Percentiles rank a stretch among this genome's conserved stretches.
Conservation (phyloP, 2,888 invertebrate genomes). For the Volucella inanis region DNA sequence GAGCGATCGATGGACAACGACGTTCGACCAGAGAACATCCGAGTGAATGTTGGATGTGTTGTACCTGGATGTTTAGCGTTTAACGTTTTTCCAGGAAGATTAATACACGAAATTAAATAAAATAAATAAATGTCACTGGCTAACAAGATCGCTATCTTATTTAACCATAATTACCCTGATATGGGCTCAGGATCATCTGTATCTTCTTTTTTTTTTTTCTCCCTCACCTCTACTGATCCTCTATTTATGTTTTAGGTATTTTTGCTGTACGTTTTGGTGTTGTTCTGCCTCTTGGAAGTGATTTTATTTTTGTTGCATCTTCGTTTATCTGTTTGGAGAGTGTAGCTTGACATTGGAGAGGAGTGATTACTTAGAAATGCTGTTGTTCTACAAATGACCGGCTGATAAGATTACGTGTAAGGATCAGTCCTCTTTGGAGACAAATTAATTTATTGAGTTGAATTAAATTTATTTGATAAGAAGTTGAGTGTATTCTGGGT, state of each 20-base stretch:
- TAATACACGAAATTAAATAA: slow-evolving; percentile 83
- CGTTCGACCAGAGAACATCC: slow-evolving; percentile 53
- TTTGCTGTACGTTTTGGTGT: slow-evolving; percentile 46
- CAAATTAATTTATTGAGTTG: slow-evolving; percentile 73
- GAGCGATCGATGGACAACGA: background rate
- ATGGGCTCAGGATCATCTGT: slow-evolving; percentile 79
- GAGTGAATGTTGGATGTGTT: slow-evolving; percentile 74
- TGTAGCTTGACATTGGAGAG: slow-evolving; percentile 35
- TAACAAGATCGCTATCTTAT: slow-evolving; percentile 83
- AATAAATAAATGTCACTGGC: slow-evolving; percentile 83
- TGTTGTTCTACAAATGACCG: slow-evolving; percentile 73
- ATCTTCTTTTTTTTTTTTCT: slow-evolving; percentile 76
- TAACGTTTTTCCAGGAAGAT: slow-evolving; percentile 81
- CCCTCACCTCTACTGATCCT: too few species aligned
- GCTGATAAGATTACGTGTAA: slow-evolving; percentile 65
- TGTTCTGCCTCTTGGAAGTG: slow-evolving; percentile 67
- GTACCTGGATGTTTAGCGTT: slow-evolving; percentile 75
- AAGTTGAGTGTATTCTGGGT: slow-evolving; percentile 4
- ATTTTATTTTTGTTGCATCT: slow-evolving; percentile 59
- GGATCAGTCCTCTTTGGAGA: slow-evolving; percentile 57
- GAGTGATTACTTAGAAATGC: slow-evolving; percentile 70
- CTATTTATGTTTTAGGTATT: slow-evolving; percentile 42
- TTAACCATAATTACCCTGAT: slow-evolving; percentile 84
- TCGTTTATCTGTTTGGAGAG: slow-evolving; percentile 55
- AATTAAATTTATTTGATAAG: slow-evolving; percentile 60